Base-by-base conservation (phyloP, 2,113 vertebrate genomes). In the Lontra canadensis region DNA sequence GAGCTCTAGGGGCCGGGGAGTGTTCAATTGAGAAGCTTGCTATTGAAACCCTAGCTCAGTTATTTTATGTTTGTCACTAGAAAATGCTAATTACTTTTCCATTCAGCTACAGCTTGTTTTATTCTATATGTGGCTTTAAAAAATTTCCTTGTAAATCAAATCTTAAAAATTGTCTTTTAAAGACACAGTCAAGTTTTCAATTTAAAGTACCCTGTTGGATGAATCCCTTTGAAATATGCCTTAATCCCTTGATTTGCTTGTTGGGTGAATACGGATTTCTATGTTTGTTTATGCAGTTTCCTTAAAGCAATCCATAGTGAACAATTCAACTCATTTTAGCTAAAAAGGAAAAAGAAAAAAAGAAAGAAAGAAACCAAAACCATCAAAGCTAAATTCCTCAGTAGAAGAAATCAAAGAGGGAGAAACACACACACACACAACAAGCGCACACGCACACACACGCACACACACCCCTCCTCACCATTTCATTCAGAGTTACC, bases 231-330 rank as follows among this genome's bases (percentile, higher is more conserved):
- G 81, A 95, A 79, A 93, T 25, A 55, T 73, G 49, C 73, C 8
- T 49, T 93, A 74, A 94, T 97, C 47, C 42, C 25, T 91, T 81
- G 36, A 85, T 88, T 86, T 82, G 61, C 67, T 94, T 96, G 34
- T 94, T 96, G 34, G 55, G n/a, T 80, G 67, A 89, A 65, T 65
- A 67, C 26, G 94, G 29, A 80, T 76, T 8, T 26, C 73, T 76
- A 15, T 71, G 52, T 87, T 47, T 94, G 29, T 94, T 89, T 92
- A 42, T 63, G 14, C 65, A 65, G 18, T 80, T 95, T 95, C 49
- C 31, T 31, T 71, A 79, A 95, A 95, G n/a, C 82, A 96, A 18
- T 63, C 21, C 39, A 34, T 61, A 85, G n/a, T 39, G 20, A 92
- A 79, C 4, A 23, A 17, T 88, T 91, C 52, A 88, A 91, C 39